These are phyloP conservation scores for Dunckerocampus dactyliophorus DNA, from an alignment of 2,113 vertebrate genomes.

Conservation along the genomic window DNA sequence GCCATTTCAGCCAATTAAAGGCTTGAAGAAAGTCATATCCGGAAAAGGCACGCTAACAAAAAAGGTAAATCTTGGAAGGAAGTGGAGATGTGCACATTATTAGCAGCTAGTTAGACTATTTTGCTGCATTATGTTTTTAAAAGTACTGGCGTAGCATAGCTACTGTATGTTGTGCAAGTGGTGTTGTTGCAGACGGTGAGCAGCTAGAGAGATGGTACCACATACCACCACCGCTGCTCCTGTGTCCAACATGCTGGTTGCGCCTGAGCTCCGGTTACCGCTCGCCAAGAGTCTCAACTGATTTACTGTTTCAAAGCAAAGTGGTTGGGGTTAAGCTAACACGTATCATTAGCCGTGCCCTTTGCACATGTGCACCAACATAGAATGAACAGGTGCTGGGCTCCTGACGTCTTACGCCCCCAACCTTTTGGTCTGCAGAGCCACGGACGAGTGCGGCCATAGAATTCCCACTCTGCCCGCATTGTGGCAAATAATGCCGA, in stretches of 20 bases:
- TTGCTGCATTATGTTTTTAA: no score
- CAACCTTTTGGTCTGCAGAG: constrained; percentile 8
- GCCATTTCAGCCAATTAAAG: not conserved
- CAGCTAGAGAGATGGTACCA: no score
- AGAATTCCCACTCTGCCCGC: constrained; percentile 25
- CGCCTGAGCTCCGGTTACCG: constrained; percentile 54
- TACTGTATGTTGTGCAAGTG: no score
- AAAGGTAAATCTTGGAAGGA: not conserved
- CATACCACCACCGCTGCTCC: constrained; percentile 10
- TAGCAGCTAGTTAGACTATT: no score
- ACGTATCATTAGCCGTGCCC: constrained; percentile 27
- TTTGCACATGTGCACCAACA: constrained; percentile 10
- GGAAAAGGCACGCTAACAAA: not conserved
- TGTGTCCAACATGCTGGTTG: constrained; percentile 27
- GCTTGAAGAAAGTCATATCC: not conserved
- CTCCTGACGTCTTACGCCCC: constrained; percentile 19
- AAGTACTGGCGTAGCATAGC: no score
- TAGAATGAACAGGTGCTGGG: constrained; percentile 44
- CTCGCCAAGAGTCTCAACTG: constrained; percentile 56
- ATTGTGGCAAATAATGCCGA: constrained; percentile 40
- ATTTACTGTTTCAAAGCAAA: constrained; percentile 55
- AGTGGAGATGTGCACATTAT: not conserved
- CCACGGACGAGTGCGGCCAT: no score
- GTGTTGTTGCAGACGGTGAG: no score
- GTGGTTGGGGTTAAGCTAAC: constrained; percentile 51